These are phyloP conservation scores for Hypomecis punctinalis DNA, from an alignment of 2,888 invertebrate species.

Conservation along the genomic window DNA sequence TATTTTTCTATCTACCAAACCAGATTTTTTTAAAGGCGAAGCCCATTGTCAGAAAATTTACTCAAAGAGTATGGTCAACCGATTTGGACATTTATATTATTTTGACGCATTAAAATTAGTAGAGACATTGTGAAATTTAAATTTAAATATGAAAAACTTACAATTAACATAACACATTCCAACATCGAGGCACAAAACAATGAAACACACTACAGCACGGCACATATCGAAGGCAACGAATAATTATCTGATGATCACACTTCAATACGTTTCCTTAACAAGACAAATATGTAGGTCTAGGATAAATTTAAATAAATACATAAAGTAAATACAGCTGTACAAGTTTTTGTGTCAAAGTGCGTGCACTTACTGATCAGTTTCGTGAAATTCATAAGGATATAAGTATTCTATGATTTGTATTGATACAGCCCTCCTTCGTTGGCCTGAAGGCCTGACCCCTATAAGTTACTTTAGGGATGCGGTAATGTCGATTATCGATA, in stretches of 20 bases:
- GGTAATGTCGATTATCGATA: conserved; percentile 42
- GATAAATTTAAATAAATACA: conserved; percentile 46
- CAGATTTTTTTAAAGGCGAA: no score
- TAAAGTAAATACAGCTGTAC: conserved; percentile 43
- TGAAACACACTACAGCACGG: conserved; percentile 53
- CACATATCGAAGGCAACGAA: conserved; percentile 61
- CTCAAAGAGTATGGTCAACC: no score
- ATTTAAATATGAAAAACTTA: conserved; percentile 56
- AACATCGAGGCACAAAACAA: conserved; percentile 54
- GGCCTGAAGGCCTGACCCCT: conserved; percentile 81
- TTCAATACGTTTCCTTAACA: conserved; percentile 44
- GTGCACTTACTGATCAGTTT: conserved; percentile 64
- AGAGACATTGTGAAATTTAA: not conserved
- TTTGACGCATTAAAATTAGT: not conserved
- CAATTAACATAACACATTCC: conserved; percentile 74
- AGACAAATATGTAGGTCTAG: conserved; percentile 53
- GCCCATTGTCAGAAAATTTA: no score
- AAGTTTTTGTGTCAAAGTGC: conserved; percentile 61
- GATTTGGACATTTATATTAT: not conserved
- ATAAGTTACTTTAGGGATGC: conserved; percentile 65
- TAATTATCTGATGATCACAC: conserved; percentile 28
- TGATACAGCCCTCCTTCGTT: conserved; percentile 68
- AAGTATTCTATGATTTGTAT: conserved; percentile 78
- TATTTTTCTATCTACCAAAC: no score
- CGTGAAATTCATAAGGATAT: conserved; percentile 76